Base-by-base conservation (phyloP, 1,140 invertebrate species). In the Tetramorium simillimum region DNA sequence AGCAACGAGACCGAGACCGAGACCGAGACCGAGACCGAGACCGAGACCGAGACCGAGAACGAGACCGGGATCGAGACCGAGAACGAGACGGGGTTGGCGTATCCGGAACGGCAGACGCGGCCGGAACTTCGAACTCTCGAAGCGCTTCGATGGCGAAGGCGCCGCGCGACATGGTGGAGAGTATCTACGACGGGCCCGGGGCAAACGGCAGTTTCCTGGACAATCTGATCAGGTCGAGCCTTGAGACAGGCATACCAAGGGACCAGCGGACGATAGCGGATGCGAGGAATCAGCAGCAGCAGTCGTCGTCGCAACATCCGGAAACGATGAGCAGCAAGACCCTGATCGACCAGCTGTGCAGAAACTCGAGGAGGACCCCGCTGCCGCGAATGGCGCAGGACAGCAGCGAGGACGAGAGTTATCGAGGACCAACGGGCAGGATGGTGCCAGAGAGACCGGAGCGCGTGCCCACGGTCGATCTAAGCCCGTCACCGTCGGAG, bases 201-300 rank as follows among this genome's bases (percentile, higher is more conserved):
- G 96, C 97, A 6, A 98, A 98, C 93, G 97, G 97, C 3, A 97
- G 96, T 86, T 97, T 98, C 92, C 94, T 98, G 70, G 97, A 98
- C 91, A 97, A 97, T 72, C 97, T 98, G 82, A 98, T 98, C 91
- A 96, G 97, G 86, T 97, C 97, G 87, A 97, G 97, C 91, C 95
- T 98, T 33, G 97, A 97, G 91, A 96, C 96, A 75, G 96, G 95
- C 24, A 96, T 96, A 76, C 93, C 94, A 12, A 91, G 95, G 40
- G 95, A 95, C 65, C 93, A 94, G 70, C 89, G 94, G 51, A 81
- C 92, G n/a, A 87, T 92, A 16, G 88, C 90, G 12, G 93, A 95
- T 33, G 85, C 91, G 63, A 90, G 93, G 49, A 86, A 67, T 28
- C 91, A 91, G 73, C 43, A 92, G 86, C 82, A 81, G 24, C 76